phyloP scores from a whole-genome alignment of 2,888 invertebrate genomes.

The Trissoscelio sp. region DNA sequence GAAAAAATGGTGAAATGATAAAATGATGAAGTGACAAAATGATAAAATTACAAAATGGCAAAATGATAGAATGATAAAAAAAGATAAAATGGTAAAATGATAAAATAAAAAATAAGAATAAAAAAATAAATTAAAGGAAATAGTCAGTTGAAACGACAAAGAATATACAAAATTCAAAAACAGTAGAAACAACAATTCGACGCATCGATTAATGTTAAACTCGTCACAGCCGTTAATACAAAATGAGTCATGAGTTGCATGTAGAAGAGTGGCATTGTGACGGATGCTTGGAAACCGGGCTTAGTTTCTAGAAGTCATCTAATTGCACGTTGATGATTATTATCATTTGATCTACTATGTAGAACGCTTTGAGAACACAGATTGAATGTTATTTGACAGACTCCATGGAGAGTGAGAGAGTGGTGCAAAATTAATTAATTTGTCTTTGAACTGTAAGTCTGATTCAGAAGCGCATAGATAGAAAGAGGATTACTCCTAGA shows the following conservation, averaged over 20 bases:
- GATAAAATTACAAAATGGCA: no score
- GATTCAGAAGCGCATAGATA: background rate
- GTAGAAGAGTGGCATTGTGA: background rate
- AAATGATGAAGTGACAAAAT: no score
- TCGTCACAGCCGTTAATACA: slow-evolving; percentile 21
- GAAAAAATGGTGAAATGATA: no score
- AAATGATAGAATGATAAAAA: no score
- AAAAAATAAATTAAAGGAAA: no score
- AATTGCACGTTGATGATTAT: slow-evolving; percentile 21
- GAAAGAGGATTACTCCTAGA: background rate
- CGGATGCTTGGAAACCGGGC: slow-evolving; percentile 7
- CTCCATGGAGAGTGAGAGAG: slow-evolving; percentile 4
- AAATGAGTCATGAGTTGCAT: slow-evolving; percentile 15
- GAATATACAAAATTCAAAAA: no score
- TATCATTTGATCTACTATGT: slow-evolving; percentile 19
- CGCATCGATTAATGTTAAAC: slow-evolving; percentile 7
- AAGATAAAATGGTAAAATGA: no score
- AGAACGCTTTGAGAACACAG: slow-evolving; percentile 6
- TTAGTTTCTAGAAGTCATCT: slow-evolving; percentile 37
- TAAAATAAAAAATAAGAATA: no score
- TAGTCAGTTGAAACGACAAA: no score
- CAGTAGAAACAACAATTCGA: no score
- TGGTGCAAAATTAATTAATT: slow-evolving; percentile 19
- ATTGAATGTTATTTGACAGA: slow-evolving; percentile 14
- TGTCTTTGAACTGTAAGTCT: background rate